These are phyloP conservation scores for Netelia melanura DNA, from an alignment of 2,888 invertebrate species.

Conservation along the genomic window DNA sequence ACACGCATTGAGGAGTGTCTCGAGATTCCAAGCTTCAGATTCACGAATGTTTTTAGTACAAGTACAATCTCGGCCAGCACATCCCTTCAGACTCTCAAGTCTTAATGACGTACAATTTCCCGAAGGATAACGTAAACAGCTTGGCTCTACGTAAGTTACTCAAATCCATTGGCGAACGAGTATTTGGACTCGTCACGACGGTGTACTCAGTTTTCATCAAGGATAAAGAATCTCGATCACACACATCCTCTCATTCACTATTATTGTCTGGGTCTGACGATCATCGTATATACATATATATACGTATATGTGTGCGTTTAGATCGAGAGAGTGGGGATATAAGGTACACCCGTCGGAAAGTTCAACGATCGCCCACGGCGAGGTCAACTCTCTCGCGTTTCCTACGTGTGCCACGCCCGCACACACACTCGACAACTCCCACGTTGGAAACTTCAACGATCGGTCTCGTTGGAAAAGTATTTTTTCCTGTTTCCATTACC, in stretches of 20 bases:
- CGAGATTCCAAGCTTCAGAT: neutral
- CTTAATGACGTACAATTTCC: constrained; percentile 55
- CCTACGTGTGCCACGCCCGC: constrained; percentile 23
- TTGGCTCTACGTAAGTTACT: neutral
- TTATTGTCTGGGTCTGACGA: neutral
- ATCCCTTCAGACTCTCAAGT: constrained; percentile 5
- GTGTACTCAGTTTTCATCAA: constrained; percentile 12
- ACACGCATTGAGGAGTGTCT: too few species aligned
- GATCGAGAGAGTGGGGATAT: constrained; percentile 30
- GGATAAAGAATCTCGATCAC: constrained; percentile 31
- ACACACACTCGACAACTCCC: constrained; percentile 44
- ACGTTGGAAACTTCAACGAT: constrained; percentile 76
- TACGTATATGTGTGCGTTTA: neutral
- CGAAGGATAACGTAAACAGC: constrained; percentile 22
- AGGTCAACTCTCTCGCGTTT: constrained; percentile 66
- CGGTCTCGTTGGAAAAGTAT: constrained; percentile 59
- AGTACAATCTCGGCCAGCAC: neutral
- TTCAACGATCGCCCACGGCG: constrained; percentile 74
- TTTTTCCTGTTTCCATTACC: constrained; percentile 30
- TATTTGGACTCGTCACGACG: constrained; percentile 19
- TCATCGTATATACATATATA: neutral
- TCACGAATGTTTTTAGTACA: neutral
- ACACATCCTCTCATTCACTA: constrained; percentile 2
- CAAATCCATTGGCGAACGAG: neutral
- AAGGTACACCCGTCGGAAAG: constrained; percentile 69